These are phyloP conservation scores for Falco biarmicus DNA, from an alignment of 2,797 vertebrate species.

Conservation along the genomic window DNA sequence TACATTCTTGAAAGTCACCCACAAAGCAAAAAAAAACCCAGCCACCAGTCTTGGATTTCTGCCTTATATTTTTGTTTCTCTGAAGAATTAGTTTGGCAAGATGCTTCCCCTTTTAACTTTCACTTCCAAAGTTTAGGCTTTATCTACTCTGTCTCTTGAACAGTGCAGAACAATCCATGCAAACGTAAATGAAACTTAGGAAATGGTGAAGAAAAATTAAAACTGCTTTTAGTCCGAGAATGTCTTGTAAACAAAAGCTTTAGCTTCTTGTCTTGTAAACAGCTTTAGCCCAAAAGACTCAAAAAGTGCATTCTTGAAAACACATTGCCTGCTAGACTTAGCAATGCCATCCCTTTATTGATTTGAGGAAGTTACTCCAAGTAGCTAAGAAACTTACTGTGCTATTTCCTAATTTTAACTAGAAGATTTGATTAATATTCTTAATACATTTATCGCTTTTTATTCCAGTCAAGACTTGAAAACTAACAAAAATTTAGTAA, in stretches of 20 bases:
- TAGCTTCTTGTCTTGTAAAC: background rate
- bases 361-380: background rate
- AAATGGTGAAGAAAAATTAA: background rate
- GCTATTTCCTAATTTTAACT: background rate
- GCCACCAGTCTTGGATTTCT: background rate
- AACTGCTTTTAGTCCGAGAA: background rate
- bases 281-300: background rate
- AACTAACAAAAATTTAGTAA: background rate
- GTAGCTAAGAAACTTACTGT: background rate
- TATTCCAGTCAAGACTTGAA: background rate
- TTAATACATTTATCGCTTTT: background rate
- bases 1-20: background rate
- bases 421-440: background rate
- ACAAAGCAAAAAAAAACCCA: background rate
- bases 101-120: background rate
- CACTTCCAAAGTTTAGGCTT: background rate
- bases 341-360: background rate
- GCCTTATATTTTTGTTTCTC: background rate
- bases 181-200: background rate
- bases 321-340: background rate
- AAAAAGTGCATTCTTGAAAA: background rate
- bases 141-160: background rate
- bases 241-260: no score
- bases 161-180: background rate
- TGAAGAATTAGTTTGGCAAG: background rate